Evolutionary conservation across 1,140 invertebrate species (phyloP).

Genomic region (Drosophila lini): DNA sequence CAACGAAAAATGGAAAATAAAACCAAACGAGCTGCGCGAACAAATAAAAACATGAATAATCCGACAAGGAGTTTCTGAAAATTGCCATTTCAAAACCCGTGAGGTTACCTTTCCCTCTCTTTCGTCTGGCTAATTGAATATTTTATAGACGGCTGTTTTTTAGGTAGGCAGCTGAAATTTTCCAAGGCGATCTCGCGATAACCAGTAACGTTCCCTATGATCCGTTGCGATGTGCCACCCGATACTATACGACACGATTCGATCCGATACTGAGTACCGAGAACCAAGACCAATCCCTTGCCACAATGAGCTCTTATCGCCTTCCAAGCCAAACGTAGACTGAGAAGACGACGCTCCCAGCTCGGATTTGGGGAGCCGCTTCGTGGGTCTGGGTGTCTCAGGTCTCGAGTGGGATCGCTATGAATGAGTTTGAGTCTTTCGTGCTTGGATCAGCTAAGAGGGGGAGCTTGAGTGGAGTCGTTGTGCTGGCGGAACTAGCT

Average conservation of each 20-base stretch:
- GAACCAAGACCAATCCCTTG: conserved; percentile 21
- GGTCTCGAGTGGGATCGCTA: conserved; percentile 26
- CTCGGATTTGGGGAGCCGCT: conserved; percentile 25
- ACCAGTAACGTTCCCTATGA: conserved; percentile 36
- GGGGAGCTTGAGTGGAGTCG: conserved; percentile 9
- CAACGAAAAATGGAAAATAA: conserved; percentile 22
- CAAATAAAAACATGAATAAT: conserved; percentile 57
- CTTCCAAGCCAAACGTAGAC: conserved; percentile 63
- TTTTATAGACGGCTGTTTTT: conserved; percentile 23
- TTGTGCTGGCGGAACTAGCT: conserved; percentile 21
- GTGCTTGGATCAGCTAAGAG: conserved; percentile 48
- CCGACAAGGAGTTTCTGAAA: conserved; percentile 34
- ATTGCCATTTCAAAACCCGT: background rate
- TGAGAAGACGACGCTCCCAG: conserved; percentile 50
- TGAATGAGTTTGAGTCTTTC: conserved; percentile 39
- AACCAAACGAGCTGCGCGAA: conserved; percentile 40
- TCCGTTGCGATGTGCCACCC: conserved; percentile 40
- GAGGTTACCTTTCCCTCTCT: conserved; percentile 13
- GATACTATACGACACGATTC: conserved; percentile 33
- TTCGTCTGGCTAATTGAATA: conserved; percentile 33
- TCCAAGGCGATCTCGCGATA: conserved; percentile 39
- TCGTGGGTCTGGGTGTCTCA: conserved; percentile 21
- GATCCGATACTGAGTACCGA: background rate
- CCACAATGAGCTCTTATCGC: conserved; percentile 67
- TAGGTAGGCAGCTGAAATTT: conserved; percentile 21